These are phyloP conservation scores for Allophyes oxyacanthae DNA, from an alignment of 2,888 invertebrate species.

Conservation along the genomic window DNA sequence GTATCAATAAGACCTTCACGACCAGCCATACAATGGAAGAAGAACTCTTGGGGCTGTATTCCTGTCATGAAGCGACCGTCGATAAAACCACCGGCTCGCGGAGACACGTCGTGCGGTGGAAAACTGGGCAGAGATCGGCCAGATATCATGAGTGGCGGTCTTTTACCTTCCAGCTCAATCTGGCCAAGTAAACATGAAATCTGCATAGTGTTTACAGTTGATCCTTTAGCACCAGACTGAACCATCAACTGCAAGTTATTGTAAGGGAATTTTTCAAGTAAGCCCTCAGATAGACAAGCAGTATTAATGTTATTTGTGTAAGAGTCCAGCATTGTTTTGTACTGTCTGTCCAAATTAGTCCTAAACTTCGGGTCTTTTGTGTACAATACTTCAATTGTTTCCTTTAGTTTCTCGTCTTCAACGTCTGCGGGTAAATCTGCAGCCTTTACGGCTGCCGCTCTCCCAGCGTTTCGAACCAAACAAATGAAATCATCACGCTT, in stretches of 20 bases:
- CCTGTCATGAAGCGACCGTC: constrained; percentile 99
- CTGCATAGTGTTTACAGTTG: constrained; percentile 99
- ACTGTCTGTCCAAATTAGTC: constrained; percentile 94
- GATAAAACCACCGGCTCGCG: constrained; percentile 98
- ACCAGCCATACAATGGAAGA: constrained; percentile 99
- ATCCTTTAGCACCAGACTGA: constrained; percentile 99
- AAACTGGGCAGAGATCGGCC: constrained; percentile 98
- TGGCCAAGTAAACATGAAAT: constrained; percentile 99
- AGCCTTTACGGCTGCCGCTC: constrained; percentile 91
- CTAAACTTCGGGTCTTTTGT: constrained; percentile 93
- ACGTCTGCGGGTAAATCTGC: constrained; percentile 91
- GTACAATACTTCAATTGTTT: constrained; percentile 92
- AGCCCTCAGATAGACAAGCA: constrained; percentile 94
- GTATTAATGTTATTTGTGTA: constrained; percentile 97
- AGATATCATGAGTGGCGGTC: constrained; percentile 98
- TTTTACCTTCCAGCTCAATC: constrained; percentile 99
- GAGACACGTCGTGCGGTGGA: constrained; percentile 95
- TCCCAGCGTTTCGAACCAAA: constrained; percentile 90
- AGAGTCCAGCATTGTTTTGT: constrained; percentile 94
- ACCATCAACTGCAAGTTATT: constrained; percentile 99
- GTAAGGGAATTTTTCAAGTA: constrained; percentile 96
- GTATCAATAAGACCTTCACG: constrained; percentile 99
- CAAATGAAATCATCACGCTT: constrained; percentile 92
- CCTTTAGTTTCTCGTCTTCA: constrained; percentile 89
- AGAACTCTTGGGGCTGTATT: constrained; percentile 99